A percentile compares a stretch with the other conserved stretches of the same genome.
These are phyloP conservation scores for Drosophila niveifrons DNA, from an alignment of 2,888 invertebrate genomes.

Conservation along the genomic window DNA sequence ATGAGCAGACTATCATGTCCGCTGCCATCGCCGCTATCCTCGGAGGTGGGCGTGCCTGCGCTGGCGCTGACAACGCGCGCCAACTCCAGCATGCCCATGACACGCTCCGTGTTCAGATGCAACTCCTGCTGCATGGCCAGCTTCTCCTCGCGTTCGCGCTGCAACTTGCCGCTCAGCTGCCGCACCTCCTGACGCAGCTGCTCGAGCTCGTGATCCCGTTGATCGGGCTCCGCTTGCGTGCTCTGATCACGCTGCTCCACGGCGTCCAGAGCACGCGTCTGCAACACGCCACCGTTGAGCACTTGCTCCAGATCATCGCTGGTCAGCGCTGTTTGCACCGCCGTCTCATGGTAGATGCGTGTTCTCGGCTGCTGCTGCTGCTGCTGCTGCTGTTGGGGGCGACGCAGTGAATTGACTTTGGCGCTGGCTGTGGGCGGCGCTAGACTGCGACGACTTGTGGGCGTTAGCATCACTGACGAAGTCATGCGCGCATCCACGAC, in stretches of 20 bases:
- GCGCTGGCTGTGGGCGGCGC: slow-evolving; percentile 58
- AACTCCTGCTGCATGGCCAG: slow-evolving; percentile 91
- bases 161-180: slow-evolving; percentile 87
- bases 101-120: slow-evolving; percentile 90
- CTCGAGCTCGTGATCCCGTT: slow-evolving; percentile 88
- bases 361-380: slow-evolving; percentile 86
- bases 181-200: slow-evolving; percentile 88
- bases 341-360: slow-evolving; percentile 92
- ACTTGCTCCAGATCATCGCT: slow-evolving; percentile 90
- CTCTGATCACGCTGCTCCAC: slow-evolving; percentile 87
- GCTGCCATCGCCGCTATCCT: slow-evolving; percentile 84
- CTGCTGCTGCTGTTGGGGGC: slow-evolving; percentile 73
- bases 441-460: slow-evolving; percentile 74
- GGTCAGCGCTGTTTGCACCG: slow-evolving; percentile 91
- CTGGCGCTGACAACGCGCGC: slow-evolving; percentile 78
- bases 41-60: slow-evolving; percentile 86
- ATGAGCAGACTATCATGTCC: slow-evolving; percentile 91
- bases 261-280: slow-evolving; percentile 83
- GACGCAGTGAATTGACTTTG: slow-evolving; percentile 86
- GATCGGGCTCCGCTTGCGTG: slow-evolving; percentile 88
- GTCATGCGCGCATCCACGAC: slow-evolving; percentile 85
- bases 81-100: slow-evolving; percentile 87
- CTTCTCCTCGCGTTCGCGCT: slow-evolving; percentile 90
- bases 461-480: slow-evolving; percentile 82
- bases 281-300: slow-evolving; percentile 87